phyloP scores from a whole-genome alignment of 1,140 invertebrate genomes.

The Drosophila serrata region DNA sequence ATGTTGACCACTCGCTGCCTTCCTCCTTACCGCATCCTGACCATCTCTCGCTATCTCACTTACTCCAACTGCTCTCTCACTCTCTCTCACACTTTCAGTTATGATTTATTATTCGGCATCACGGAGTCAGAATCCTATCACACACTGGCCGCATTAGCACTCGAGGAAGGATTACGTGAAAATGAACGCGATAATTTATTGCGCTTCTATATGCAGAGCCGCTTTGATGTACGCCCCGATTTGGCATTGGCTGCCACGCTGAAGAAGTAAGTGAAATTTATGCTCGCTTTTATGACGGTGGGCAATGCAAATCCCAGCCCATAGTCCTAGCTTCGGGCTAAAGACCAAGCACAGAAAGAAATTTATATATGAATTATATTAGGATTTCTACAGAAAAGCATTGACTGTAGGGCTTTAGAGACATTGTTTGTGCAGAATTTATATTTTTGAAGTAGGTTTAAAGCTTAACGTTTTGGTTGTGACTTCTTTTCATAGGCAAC shows the following conservation, averaged over 20 bases:
- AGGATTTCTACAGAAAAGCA: not conserved
- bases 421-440: not conserved
- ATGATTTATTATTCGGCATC: constrained; percentile 95
- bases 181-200: constrained; percentile 92
- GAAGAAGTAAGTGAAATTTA: constrained; percentile 88
- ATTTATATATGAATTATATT: not conserved
- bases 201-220: constrained; percentile 90
- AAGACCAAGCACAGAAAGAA: constrained; percentile 8
- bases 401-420: not conserved
- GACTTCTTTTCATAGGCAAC: not conserved
- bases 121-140: constrained; percentile 95
- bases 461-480: not conserved
- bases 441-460: not conserved
- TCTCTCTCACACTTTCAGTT: constrained; percentile 87
- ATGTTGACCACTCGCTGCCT: constrained; percentile 29
- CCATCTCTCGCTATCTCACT: constrained; percentile 10
- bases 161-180: constrained; percentile 92
- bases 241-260: constrained; percentile 88
- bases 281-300: constrained; percentile 71
- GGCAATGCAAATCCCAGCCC: constrained; percentile 42
- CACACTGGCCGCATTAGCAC: constrained; percentile 88
- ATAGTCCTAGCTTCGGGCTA: not conserved
- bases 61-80: constrained; percentile 32
- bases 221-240: constrained; percentile 88
- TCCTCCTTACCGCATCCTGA: not conserved